A percentile compares a stretch with the other conserved stretches of the same genome.
These are phyloP conservation scores for Seladonia tumulorum DNA, from an alignment of 2,888 invertebrate genomes.

Conservation along the genomic window DNA sequence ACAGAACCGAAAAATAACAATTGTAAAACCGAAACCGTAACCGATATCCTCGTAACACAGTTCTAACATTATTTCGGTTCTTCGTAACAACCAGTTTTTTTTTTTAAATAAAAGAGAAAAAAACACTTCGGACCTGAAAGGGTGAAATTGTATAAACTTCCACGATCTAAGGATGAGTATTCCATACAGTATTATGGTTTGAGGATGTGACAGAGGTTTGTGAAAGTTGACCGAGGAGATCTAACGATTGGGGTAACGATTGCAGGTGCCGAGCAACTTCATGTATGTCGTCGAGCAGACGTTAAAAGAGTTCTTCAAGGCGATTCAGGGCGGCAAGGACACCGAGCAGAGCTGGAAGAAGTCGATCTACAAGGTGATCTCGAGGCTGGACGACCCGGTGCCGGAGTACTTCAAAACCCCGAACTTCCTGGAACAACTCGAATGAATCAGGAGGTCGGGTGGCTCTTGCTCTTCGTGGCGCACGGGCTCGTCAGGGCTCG, in stretches of 20 bases:
- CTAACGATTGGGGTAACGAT: constrained; percentile 18
- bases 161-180: not conserved
- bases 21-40: no score
- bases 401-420: constrained; percentile 99
- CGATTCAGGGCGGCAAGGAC: constrained; percentile 98
- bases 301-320: constrained; percentile 99
- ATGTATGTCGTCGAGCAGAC: constrained; percentile 99
- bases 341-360: constrained; percentile 99
- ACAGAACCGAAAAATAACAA: no score
- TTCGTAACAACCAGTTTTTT: no score
- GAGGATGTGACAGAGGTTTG: not conserved
- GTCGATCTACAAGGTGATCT: constrained; percentile 99
- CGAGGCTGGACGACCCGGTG: constrained; percentile 98
- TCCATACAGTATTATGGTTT: not conserved
- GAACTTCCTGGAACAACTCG: constrained; percentile 99
- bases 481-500: constrained; percentile 67
- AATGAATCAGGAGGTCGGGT: constrained; percentile 86
- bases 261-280: constrained; percentile 98
- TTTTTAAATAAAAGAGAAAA: no score
- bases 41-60: no score
- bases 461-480: constrained; percentile 76
- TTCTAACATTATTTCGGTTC: no score
- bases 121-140: not conserved
- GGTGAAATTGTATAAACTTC: not conserved
- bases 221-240: not conserved